Conservation (phyloP, 2,113 vertebrate genomes). For the Copsychus sechellarum region DNA sequence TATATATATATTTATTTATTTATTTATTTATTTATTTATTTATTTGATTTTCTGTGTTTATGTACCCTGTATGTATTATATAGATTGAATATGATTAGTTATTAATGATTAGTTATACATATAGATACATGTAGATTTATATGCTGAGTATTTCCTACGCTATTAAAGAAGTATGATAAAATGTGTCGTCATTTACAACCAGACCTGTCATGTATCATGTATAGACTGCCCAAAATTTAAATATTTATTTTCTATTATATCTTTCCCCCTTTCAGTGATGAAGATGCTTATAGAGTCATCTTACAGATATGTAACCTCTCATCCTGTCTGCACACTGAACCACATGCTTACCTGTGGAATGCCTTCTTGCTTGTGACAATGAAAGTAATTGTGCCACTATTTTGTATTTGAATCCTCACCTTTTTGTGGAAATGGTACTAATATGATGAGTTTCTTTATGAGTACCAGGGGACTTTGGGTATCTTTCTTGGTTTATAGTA, state of each 20-base stretch:
- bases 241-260: neutral
- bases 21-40: too few relatives aligned
- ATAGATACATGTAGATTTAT: neutral
- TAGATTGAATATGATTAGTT: neutral
- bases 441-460: neutral
- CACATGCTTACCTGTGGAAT: neutral
- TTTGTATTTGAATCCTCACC: neutral
- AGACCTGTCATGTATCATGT: neutral
- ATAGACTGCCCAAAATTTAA: neutral
- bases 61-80: neutral
- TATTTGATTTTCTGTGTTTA: neutral
- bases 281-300: neutral
- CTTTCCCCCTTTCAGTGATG: neutral
- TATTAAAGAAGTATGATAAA: neutral
- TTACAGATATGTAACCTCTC: neutral
- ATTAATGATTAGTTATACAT: neutral
- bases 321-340: neutral
- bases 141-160: neutral
- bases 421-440: neutral
- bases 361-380: neutral
- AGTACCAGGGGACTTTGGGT: neutral
- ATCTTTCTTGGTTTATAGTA: neutral
- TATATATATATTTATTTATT: too few relatives aligned
- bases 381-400: neutral
- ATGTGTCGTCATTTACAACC: neutral